Evolutionary conservation across 2,888 invertebrate species (phyloP).

Genomic region (Drosophila cyrtoloma): DNA sequence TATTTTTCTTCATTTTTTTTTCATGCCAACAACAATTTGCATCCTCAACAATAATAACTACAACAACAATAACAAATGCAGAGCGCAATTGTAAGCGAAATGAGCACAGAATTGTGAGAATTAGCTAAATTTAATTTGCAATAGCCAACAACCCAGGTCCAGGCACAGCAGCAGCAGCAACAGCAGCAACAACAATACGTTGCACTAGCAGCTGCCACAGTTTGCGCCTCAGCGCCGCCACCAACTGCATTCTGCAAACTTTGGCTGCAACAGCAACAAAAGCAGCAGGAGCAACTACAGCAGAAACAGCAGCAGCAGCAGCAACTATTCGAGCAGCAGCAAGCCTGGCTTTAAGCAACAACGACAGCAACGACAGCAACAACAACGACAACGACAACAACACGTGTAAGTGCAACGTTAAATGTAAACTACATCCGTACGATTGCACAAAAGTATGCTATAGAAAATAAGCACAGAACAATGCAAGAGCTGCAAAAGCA

Average conservation of each 20-base stretch:
- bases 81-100: constrained; percentile 87
- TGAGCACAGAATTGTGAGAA: constrained; percentile 89
- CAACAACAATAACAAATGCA: constrained; percentile 63
- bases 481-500: constrained; percentile 26
- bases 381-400: constrained; percentile 38
- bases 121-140: constrained; percentile 84
- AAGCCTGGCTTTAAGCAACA: constrained; percentile 68
- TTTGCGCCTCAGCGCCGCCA: constrained; percentile 71
- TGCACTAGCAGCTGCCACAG: constrained; percentile 40
- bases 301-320: constrained; percentile 58
- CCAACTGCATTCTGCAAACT: constrained; percentile 82
- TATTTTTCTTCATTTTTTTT: constrained; percentile 7
- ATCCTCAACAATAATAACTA: constrained; percentile 3
- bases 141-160: constrained; percentile 69
- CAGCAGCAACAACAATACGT: constrained; percentile 40
- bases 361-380: constrained; percentile 44
- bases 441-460: constrained; percentile 62
- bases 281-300: constrained; percentile 55
- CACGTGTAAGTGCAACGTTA: constrained; percentile 73
- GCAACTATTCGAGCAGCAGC: constrained; percentile 57
- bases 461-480: constrained; percentile 4
- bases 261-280: constrained; percentile 79
- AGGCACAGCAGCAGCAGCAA: constrained; percentile 47
- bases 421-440: constrained; percentile 72
- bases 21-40: constrained; percentile 37